Evolutionary conservation across 1,140 invertebrate genomes (phyloP).

Genomic region (Drosophila navojoa): DNA sequence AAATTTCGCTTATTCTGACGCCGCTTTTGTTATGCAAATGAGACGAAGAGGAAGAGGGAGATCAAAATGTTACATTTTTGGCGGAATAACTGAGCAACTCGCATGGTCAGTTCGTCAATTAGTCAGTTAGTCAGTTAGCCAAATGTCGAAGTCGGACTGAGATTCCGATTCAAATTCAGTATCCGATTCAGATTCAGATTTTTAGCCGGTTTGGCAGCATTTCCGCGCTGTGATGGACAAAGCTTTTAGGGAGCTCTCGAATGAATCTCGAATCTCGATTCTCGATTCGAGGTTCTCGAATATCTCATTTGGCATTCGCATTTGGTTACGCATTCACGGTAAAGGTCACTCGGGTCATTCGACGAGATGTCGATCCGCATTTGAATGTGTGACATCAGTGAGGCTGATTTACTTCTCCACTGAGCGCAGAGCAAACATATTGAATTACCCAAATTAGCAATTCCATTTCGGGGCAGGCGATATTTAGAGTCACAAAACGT

Average conservation of each 20-base stretch:
- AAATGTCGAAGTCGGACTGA: not conserved
- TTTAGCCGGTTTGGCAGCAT: slow-evolving; percentile 73
- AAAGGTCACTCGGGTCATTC: slow-evolving; percentile 47
- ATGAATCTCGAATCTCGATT: not conserved
- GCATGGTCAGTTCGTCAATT: slow-evolving; percentile 40
- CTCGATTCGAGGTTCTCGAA: not conserved
- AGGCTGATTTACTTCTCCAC: slow-evolving; percentile 10
- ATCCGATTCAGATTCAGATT: not conserved
- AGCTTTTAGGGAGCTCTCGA: slow-evolving; percentile 26
- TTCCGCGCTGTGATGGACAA: slow-evolving; percentile 54
- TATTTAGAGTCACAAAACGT: not conserved
- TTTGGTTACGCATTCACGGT: slow-evolving; percentile 7
- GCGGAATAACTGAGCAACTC: slow-evolving; percentile 27
- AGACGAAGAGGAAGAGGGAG: not conserved
- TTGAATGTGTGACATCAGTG: slow-evolving; percentile 21
- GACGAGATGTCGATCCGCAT: slow-evolving; percentile 4
- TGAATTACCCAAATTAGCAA: slow-evolving; percentile 15
- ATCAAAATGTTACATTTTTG: slow-evolving; percentile 61
- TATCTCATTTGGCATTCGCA: not conserved
- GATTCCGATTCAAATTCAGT: no score
- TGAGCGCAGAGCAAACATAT: not conserved
- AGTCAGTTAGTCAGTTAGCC: not conserved
- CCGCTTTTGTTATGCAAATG: slow-evolving; percentile 66
- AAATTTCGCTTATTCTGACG: slow-evolving; percentile 64
- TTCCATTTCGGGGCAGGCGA: not conserved